Conservation (phyloP, 64 coral and sea anemone genomes). For the Actinia tenebrosa region DNA sequence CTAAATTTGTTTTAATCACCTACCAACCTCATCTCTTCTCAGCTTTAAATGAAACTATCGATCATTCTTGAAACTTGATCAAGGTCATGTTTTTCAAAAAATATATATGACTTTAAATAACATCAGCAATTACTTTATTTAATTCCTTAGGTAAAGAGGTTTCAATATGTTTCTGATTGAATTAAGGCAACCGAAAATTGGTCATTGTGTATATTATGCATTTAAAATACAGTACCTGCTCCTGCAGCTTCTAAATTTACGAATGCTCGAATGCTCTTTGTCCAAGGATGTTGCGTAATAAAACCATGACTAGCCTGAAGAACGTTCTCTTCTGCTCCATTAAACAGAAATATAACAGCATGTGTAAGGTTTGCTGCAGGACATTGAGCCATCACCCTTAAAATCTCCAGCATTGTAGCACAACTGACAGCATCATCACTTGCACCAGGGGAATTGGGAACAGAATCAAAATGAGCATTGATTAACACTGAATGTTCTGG, state of each 20-base stretch:
- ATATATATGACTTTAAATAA: too few relatives aligned
- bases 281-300: conserved; percentile 93
- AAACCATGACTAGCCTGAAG: conserved; percentile 94
- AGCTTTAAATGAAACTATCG: too few relatives aligned
- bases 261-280: conserved; percentile 56
- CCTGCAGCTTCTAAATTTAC: conserved; percentile 93
- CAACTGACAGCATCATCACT: conserved; percentile 96
- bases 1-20: too few relatives aligned
- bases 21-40: too few relatives aligned
- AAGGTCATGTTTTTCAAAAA: too few relatives aligned
- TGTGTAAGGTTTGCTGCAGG: conserved; percentile 37
- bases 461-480: conserved; percentile 93
- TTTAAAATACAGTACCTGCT: conserved; percentile 60
- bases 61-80: too few relatives aligned
- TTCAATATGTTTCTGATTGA: too few relatives aligned
- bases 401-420: conserved; percentile 85
- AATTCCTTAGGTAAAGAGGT: too few relatives aligned
- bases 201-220: too few relatives aligned
- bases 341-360: conserved; percentile 84
- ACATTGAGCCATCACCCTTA: conserved; percentile 68
- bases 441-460: conserved; percentile 68
- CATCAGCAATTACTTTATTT: too few relatives aligned
- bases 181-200: too few relatives aligned
- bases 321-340: conserved; percentile 96
- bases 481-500: conserved; percentile 65